Evolutionary conservation across 2,113 vertebrate species (phyloP).

Genomic region (Barnardius zonarius): DNA sequence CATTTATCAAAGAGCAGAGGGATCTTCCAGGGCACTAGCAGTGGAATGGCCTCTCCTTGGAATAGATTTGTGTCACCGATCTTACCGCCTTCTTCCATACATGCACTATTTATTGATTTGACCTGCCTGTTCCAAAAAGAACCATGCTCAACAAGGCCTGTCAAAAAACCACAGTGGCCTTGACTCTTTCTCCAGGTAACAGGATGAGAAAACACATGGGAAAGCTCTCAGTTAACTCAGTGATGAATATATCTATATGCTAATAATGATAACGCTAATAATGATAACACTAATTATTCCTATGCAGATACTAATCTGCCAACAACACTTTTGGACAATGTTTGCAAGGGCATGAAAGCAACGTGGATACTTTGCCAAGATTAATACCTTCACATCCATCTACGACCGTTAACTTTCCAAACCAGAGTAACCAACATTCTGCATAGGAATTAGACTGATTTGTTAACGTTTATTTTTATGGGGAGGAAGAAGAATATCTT

Average conservation of each 20-base stretch:
- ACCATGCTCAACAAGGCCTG: not conserved
- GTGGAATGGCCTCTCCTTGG: not conserved
- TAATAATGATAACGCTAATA: not conserved
- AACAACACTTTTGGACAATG: not conserved
- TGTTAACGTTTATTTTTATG: constrained; percentile 43
- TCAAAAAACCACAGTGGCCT: not conserved
- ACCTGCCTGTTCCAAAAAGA: not conserved
- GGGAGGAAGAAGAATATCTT: not conserved
- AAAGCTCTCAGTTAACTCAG: not conserved
- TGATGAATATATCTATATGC: not conserved
- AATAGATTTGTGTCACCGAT: not conserved
- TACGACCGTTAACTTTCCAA: not conserved
- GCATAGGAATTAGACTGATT: not conserved
- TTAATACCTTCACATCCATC: not conserved
- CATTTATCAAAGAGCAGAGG: not conserved
- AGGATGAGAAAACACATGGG: not conserved
- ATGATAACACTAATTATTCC: not conserved
- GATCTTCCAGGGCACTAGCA: not conserved
- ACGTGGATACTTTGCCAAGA: not conserved
- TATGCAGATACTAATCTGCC: not conserved
- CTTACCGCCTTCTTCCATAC: not conserved
- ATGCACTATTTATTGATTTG: not conserved
- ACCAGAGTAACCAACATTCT: not conserved
- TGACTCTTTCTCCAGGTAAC: not conserved
- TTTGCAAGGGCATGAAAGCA: not conserved